phyloP scores from a whole-genome alignment of 92 coral and sea anemone species.

The Siderastrea siderea region DNA sequence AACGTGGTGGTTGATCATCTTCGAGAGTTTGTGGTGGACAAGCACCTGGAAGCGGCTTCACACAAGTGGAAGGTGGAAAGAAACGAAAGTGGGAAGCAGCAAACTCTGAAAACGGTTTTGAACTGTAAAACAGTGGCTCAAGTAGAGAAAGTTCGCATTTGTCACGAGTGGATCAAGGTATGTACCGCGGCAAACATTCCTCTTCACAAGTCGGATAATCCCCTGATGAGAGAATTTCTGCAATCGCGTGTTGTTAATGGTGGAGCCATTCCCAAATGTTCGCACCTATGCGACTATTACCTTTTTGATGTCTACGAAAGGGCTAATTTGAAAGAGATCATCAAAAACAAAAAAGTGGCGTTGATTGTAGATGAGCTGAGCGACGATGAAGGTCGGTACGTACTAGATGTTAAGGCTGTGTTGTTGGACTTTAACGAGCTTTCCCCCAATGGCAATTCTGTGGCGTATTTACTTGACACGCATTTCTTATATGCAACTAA shows the following conservation, averaged over 20 bases:
- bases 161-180: conserved; percentile 77
- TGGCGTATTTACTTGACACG: conserved; percentile 59
- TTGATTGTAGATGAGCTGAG: conserved; percentile 74
- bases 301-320: conserved; percentile 71
- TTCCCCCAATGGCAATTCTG: conserved; percentile 44
- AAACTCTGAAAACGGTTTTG: conserved; percentile 44
- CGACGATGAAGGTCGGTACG: conserved; percentile 69
- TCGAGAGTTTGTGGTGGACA: conserved; percentile 40
- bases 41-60: not conserved
- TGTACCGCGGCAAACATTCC: conserved; percentile 76
- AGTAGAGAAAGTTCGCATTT: conserved; percentile 53
- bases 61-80: conserved; percentile 18
- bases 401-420: conserved; percentile 58
- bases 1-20: conserved; percentile 56
- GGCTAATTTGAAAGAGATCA: conserved; percentile 43
- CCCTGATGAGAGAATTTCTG: conserved; percentile 52
- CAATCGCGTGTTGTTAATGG: conserved; percentile 64
- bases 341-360: conserved; percentile 55
- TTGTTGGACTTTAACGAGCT: conserved; percentile 55
- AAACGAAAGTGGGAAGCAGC: conserved; percentile 39
- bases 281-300: conserved; percentile 70
- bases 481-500: conserved; percentile 55
- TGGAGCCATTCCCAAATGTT: conserved; percentile 62
- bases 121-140: conserved; percentile 36
- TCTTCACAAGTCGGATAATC: conserved; percentile 68